Percentiles rank a stretch among this genome's conserved stretches.
Evolutionary conservation across 37 sponge, comb jelly and placozoan species (phyloP).

Genomic region (Ephydatia muelleri): DNA sequence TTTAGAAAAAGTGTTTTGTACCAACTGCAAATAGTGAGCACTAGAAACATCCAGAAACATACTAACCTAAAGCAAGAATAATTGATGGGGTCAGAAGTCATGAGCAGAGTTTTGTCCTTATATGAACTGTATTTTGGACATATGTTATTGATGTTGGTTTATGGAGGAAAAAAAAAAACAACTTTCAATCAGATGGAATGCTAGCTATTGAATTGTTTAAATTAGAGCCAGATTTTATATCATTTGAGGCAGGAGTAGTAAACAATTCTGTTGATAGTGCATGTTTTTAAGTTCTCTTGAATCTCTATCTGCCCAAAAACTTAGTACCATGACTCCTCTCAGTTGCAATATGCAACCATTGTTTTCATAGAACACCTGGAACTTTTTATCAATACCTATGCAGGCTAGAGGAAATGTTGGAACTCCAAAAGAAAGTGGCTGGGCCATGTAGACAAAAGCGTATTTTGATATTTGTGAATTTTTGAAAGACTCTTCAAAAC

Average conservation of each 20-base stretch:
- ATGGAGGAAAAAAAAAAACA: too few relatives aligned
- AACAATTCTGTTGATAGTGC: background rate
- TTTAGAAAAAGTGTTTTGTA: background rate
- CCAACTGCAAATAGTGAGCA: slow-evolving; percentile 38
- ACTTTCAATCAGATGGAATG: slow-evolving; percentile 33
- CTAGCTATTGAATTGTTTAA: too few relatives aligned
- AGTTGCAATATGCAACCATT: slow-evolving; percentile 35
- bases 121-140: too few relatives aligned
- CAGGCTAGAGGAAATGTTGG: slow-evolving; percentile 48
- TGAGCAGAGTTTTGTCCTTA: slow-evolving; percentile 48
- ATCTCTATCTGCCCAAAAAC: slow-evolving; percentile 63
- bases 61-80: slow-evolving; percentile 43
- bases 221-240: too few relatives aligned
- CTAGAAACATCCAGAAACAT: slow-evolving; percentile 45
- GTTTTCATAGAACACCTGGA: slow-evolving; percentile 21
- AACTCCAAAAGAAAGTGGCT: slow-evolving; percentile 26
- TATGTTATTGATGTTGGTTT: slow-evolving; percentile 40
- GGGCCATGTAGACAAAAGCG: slow-evolving; percentile 64
- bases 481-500: background rate
- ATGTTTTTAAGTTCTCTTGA: slow-evolving; percentile 46
- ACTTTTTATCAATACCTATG: slow-evolving; percentile 58
- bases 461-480: slow-evolving; percentile 32
- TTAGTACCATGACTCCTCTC: slow-evolving; percentile 51
- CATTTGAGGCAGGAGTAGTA: too few relatives aligned
- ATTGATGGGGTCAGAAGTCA: slow-evolving; percentile 52